Evolutionary conservation across 2,797 vertebrate species (phyloP).

Genomic region (Cephalopachus bancanus): DNA sequence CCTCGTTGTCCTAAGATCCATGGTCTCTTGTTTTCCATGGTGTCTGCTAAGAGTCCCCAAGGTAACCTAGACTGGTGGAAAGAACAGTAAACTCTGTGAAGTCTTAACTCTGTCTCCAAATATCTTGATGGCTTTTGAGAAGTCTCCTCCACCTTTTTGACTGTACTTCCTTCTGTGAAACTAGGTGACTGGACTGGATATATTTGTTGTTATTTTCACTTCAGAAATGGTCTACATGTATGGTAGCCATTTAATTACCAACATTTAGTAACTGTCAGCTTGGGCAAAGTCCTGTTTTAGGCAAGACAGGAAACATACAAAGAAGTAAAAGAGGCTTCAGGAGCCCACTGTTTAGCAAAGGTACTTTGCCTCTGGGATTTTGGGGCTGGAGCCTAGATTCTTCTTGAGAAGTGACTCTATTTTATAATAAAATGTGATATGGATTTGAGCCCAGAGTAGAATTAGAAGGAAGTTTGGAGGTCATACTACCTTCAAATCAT

Average conservation of each 20-base stretch:
- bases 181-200: neutral
- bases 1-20: neutral
- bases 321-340: neutral
- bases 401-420: neutral
- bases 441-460: neutral
- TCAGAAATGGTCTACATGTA: neutral
- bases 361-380: constrained; percentile 51
- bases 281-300: constrained; percentile 21
- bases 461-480: neutral
- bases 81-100: neutral
- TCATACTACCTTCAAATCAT: neutral
- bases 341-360: neutral
- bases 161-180: neutral
- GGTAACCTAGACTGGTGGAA: neutral
- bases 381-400: neutral
- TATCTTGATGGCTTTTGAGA: neutral
- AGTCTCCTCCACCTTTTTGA: neutral
- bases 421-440: neutral
- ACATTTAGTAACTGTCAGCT: neutral
- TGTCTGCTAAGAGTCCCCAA: constrained; percentile 40
- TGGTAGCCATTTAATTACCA: neutral
- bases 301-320: neutral
- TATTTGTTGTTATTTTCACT: neutral
- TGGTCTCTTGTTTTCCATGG: neutral
- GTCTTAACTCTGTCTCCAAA: neutral